These are phyloP conservation scores for Scaptomyza pallida DNA, from an alignment of 1,140 invertebrate genomes.

Conservation along the genomic window DNA sequence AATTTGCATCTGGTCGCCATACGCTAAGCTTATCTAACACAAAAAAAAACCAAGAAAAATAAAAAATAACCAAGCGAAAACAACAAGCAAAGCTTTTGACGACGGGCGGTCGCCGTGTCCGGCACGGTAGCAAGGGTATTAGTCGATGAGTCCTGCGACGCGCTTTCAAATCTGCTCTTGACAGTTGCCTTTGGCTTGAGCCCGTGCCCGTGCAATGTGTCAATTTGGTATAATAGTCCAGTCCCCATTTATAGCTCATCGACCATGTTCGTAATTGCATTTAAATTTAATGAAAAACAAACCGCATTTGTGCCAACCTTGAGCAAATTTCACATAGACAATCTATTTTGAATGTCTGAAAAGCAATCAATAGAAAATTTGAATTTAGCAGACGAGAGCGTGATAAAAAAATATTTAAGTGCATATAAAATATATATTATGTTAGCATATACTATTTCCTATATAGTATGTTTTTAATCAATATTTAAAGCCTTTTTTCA, in stretches of 20 bases:
- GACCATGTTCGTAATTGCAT: conserved; percentile 37
- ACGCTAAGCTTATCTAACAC: conserved; percentile 29
- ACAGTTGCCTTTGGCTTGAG: conserved; percentile 15
- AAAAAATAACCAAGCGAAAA: conserved; percentile 3
- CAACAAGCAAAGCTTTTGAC: conserved; percentile 27
- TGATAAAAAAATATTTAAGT: neutral
- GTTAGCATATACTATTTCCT: too few relatives aligned
- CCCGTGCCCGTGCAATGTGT: conserved; percentile 12
- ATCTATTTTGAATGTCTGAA: conserved; percentile 1
- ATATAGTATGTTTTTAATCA: too few relatives aligned
- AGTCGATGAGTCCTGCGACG: conserved; percentile 8
- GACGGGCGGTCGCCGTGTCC: conserved; percentile 20
- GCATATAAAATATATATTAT: too few relatives aligned
- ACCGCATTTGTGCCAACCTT: conserved; percentile 17
- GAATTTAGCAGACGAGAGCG: neutral
- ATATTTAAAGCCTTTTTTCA: too few relatives aligned
- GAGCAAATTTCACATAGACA: conserved; percentile 9
- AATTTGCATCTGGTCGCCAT: conserved; percentile 17
- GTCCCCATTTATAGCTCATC: conserved; percentile 14
- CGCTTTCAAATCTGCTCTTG: conserved; percentile 42
- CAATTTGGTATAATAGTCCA: conserved; percentile 30
- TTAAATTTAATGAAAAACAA: conserved; percentile 56
- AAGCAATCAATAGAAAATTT: conserved; percentile 2
- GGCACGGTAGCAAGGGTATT: conserved; percentile 11
- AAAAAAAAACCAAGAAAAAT: conserved; percentile 17